Evolutionary conservation across 2,113 vertebrate species (phyloP).

Genomic region (Guaruba guarouba): DNA sequence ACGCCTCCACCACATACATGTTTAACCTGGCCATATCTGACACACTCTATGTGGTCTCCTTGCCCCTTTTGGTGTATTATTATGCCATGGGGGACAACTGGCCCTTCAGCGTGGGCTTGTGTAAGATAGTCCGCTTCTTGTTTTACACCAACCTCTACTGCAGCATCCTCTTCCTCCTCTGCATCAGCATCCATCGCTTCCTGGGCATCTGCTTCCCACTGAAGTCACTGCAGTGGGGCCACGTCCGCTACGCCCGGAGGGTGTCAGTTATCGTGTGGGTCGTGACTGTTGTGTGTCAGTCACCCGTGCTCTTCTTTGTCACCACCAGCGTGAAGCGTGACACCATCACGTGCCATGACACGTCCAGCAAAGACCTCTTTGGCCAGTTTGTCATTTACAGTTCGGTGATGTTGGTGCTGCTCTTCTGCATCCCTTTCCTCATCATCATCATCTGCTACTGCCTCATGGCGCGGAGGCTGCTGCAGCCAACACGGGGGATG

Average conservation of each 20-base stretch:
- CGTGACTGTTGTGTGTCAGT: conserved; percentile 83
- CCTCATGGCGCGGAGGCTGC: conserved; percentile 86
- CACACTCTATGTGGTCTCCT: conserved; percentile 86
- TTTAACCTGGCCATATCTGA: conserved; percentile 92
- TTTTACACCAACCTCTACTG: conserved; percentile 97
- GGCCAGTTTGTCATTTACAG: conserved; percentile 89
- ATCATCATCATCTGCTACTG: conserved; percentile 88
- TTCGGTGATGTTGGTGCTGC: conserved; percentile 81
- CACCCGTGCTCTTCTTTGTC: conserved; percentile 89
- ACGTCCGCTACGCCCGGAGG: conserved; percentile 78
- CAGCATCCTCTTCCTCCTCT: conserved; percentile 93
- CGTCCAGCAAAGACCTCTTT: conserved; percentile 86
- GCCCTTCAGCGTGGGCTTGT: conserved; percentile 87
- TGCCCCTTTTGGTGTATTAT: conserved; percentile 93
- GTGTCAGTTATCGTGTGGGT: conserved; percentile 80
- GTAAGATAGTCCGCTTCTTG: conserved; percentile 93
- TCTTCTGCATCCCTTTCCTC: conserved; percentile 88
- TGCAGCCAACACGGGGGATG: conserved; percentile 73
- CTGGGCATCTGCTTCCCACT: conserved; percentile 89
- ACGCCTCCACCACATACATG: conserved; percentile 92
- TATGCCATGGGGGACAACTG: conserved; percentile 89
- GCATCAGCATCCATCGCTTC: conserved; percentile 93
- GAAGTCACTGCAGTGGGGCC: conserved; percentile 86
- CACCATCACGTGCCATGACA: conserved; percentile 87
- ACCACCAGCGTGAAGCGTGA: conserved; percentile 69